These are phyloP conservation scores for Acleris sparsana DNA, from an alignment of 2,888 invertebrate species.

Conservation along the genomic window DNA sequence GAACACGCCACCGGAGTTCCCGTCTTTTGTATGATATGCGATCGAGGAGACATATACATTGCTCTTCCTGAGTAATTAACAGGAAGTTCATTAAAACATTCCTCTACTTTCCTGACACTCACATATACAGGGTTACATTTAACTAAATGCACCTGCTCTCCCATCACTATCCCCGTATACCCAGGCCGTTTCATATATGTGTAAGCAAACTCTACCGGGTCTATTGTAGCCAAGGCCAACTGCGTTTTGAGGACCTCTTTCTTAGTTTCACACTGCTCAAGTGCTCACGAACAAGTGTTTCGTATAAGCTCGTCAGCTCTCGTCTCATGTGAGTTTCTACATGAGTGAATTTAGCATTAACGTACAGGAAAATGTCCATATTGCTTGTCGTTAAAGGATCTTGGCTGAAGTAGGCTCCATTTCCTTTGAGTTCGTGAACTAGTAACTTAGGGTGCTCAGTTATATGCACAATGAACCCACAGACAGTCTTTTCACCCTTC, in stretches of 20 bases:
- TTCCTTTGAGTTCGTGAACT: neutral
- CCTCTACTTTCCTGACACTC: too few relatives aligned
- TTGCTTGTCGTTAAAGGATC: neutral
- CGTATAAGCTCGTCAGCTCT: constrained; percentile 21
- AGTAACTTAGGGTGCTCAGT: constrained; percentile 1
- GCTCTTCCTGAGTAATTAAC: neutral
- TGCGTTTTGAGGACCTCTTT: constrained; percentile 15
- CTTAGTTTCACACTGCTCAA: constrained; percentile 24
- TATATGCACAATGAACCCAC: neutral
- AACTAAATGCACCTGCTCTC: too few relatives aligned
- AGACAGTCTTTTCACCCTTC: neutral
- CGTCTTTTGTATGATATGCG: neutral
- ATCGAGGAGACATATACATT: constrained; percentile 4
- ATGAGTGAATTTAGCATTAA: neutral
- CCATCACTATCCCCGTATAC: too few relatives aligned
- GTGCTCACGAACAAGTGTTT: neutral
- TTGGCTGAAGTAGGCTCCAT: neutral
- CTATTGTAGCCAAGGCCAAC: constrained; percentile 11
- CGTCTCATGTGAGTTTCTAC: constrained; percentile 8
- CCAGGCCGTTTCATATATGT: neutral
- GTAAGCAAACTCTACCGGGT: constrained; percentile 28
- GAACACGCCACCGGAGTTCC: neutral
- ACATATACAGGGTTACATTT: too few relatives aligned
- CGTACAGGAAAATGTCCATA: constrained; percentile 2
- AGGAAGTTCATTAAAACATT: too few relatives aligned